A percentile compares a stretch with the other conserved stretches of the same genome.
These are phyloP conservation scores for Cheilinus undulatus DNA, from an alignment of 2,113 vertebrate genomes.

Conservation along the genomic window DNA sequence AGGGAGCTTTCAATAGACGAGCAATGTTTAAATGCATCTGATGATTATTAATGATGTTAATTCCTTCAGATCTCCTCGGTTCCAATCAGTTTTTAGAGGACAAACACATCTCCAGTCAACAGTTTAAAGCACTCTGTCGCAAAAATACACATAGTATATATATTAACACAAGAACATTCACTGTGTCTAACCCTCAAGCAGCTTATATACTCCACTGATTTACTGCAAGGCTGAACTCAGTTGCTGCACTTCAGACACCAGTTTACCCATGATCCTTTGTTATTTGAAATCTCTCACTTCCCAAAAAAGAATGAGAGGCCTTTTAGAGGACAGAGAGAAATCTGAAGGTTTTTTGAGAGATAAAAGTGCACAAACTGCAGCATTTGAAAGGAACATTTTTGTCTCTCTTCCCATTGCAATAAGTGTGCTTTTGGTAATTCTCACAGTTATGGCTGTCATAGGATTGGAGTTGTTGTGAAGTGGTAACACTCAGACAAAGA, in stretches of 20 bases:
- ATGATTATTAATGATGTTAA: neutral
- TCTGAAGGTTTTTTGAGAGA: neutral
- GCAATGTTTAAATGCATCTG: neutral
- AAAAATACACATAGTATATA: too few species aligned
- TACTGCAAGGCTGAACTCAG: constrained; percentile 1
- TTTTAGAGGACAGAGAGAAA: neutral
- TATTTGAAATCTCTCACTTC: neutral
- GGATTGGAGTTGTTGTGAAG: neutral
- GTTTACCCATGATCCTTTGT: too few species aligned
- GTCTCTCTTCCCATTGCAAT: constrained; percentile 1
- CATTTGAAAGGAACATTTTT: constrained; percentile 14
- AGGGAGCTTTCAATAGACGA: neutral
- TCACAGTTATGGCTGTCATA: constrained; percentile 5
- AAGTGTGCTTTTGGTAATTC: neutral
- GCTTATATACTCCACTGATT: constrained; percentile 3
- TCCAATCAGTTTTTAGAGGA: neutral
- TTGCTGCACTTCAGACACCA: neutral
- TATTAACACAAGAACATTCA: constrained; percentile 4
- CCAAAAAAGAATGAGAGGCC: constrained; percentile 4
- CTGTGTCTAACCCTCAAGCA: neutral
- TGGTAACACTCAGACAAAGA: neutral
- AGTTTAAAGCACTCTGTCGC: neutral
- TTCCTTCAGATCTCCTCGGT: neutral
- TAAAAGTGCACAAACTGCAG: constrained; percentile 8
- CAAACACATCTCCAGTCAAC: neutral